Evolutionary conservation across 2,113 vertebrate species (phyloP).

Genomic region (Perca flavescens): DNA sequence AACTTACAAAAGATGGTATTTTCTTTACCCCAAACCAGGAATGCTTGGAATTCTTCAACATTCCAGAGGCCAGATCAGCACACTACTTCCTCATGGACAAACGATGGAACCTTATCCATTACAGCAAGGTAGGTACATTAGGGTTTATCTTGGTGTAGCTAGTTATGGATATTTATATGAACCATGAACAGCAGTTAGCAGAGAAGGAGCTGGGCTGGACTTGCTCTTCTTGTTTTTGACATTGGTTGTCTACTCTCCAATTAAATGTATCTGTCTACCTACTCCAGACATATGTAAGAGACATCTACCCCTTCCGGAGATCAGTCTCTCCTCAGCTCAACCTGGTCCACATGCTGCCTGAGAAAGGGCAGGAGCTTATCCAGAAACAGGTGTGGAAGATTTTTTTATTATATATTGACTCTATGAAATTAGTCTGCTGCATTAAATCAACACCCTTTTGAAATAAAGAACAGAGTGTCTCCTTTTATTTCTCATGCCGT

Average conservation of each 20-base stretch:
- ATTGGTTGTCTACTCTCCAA: not conserved
- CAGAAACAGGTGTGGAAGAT: constrained; percentile 88
- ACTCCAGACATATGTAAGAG: constrained; percentile 94
- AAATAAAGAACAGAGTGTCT: not conserved
- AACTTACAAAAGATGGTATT: not conserved
- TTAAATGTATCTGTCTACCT: not conserved
- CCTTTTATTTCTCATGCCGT: not conserved
- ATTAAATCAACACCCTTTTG: not conserved
- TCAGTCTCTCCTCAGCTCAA: constrained; percentile 98
- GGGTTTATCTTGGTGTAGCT: not conserved
- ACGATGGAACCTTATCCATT: constrained; percentile 98
- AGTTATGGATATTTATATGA: not conserved
- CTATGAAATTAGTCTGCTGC: not conserved
- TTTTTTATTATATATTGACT: too few species aligned
- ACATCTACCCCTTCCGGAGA: constrained; percentile 97
- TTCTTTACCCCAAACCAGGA: constrained; percentile 83
- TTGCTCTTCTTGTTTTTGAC: not conserved
- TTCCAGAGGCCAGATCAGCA: constrained; percentile 95
- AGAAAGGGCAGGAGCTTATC: constrained; percentile 97
- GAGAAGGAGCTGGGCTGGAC: not conserved
- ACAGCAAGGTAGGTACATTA: constrained; percentile 87
- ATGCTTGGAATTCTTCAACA: constrained; percentile 98
- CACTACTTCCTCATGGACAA: constrained; percentile 99
- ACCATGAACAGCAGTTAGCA: not conserved
- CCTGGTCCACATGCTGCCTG: constrained; percentile 96